phyloP scores from a whole-genome alignment of 2,113 vertebrate genomes.

The Desmodus rotundus region DNA sequence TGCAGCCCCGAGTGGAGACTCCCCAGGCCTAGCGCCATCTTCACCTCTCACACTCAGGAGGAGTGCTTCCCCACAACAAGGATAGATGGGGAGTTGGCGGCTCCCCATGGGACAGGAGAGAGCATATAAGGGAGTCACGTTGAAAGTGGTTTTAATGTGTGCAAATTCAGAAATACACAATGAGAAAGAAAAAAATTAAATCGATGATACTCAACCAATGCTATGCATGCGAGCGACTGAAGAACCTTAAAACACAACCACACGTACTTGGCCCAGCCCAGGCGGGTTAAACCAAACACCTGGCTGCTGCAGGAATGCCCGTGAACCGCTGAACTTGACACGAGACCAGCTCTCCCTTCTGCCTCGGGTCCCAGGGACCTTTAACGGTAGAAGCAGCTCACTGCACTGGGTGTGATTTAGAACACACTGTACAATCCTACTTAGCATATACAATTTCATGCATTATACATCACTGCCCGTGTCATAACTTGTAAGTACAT shows the following conservation, averaged over 20 bases:
- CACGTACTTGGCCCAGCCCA: background rate
- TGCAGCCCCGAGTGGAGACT: accelerated
- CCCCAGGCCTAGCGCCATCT: accelerated
- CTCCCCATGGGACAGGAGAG: background rate
- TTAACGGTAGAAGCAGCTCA: background rate
- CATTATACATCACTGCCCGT: accelerated
- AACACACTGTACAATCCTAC: background rate
- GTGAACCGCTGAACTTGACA: no score
- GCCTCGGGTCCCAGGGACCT: background rate
- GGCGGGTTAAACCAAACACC: background rate
- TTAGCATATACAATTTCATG: background rate
- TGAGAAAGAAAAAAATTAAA: background rate
- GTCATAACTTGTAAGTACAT: background rate
- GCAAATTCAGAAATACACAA: background rate
- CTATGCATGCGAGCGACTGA: background rate
- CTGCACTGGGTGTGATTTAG: background rate
- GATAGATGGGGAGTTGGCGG: background rate
- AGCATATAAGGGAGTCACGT: background rate
- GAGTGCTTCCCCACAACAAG: background rate
- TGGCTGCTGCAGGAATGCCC: background rate
- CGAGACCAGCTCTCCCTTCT: background rate
- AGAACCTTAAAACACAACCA: background rate
- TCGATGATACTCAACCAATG: background rate
- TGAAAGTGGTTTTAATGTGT: background rate
- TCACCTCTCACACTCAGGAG: background rate